Evolutionary conservation across 2,113 vertebrate genomes (phyloP).

Genomic region (Psephotus haematonotus): DNA sequence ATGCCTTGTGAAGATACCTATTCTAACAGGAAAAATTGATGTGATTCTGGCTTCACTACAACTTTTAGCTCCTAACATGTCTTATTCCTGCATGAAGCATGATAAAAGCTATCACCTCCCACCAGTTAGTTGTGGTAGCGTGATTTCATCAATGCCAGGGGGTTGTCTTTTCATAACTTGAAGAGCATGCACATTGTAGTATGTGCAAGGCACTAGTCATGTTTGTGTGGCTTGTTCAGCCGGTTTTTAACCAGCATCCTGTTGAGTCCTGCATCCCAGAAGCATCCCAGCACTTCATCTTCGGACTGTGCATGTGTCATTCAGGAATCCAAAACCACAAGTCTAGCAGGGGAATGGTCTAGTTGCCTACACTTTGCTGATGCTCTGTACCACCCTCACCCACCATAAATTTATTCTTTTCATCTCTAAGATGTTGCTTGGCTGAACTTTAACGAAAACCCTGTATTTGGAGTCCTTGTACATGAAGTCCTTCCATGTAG

Average conservation of each 20-base stretch:
- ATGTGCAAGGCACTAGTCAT: not conserved
- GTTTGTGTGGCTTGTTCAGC: conserved; percentile 1
- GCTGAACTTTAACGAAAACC: not conserved
- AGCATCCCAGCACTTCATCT: not conserved
- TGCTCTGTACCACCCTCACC: not conserved
- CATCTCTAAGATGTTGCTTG: rapidly evolving
- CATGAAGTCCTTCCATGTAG: not conserved
- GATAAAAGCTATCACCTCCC: not conserved
- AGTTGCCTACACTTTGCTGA: rapidly evolving
- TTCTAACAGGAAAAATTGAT: not conserved
- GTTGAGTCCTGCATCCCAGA: not conserved
- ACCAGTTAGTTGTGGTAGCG: not conserved
- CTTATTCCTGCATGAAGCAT: not conserved
- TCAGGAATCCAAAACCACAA: not conserved
- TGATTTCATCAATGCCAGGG: not conserved
- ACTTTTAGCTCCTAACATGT: not conserved
- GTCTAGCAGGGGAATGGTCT: not conserved
- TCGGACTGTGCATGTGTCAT: not conserved
- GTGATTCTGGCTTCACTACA: not conserved
- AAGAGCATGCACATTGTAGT: not conserved
- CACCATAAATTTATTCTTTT: not conserved
- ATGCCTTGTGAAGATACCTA: not conserved
- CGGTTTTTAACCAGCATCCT: conserved; percentile 21
- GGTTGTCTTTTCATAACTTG: not conserved
- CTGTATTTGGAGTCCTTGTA: not conserved